Conservation (phyloP, 2,888 invertebrate species). For the Erebia palarica region DNA sequence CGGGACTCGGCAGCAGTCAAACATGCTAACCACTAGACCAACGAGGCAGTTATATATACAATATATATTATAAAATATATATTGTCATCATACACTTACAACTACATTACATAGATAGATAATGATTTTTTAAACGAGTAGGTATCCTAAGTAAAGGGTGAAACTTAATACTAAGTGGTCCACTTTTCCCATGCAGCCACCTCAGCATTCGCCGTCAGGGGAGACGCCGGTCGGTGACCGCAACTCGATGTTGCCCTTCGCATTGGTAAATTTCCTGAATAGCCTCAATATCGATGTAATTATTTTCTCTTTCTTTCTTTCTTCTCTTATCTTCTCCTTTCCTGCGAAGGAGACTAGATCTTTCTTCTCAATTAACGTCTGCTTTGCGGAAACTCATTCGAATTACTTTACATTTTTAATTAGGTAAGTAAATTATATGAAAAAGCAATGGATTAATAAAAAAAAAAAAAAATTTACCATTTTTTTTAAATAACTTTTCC, state of each 20-base stretch:
- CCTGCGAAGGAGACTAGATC: constrained; percentile 17
- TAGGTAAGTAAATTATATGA: no score
- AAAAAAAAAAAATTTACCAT: no score
- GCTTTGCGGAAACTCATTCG: constrained; percentile 53
- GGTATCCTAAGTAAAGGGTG: neutral
- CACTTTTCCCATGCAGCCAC: constrained; percentile 58
- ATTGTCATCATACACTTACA: no score
- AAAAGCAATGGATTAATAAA: no score
- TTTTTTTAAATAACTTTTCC: no score
- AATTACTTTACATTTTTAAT: neutral
- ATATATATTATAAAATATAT: no score
- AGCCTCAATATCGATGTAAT: constrained; percentile 80
- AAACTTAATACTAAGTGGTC: constrained; percentile 7
- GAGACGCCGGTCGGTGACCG: constrained; percentile 70
- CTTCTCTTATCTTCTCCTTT: neutral
- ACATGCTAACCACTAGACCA: no score
- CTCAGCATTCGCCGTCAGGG: constrained; percentile 73
- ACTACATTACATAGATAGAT: no score
- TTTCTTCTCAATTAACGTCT: constrained; percentile 43
- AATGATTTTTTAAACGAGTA: no score
- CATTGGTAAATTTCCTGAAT: constrained; percentile 81
- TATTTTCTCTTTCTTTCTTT: constrained; percentile 52
- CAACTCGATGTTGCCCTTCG: constrained; percentile 76
- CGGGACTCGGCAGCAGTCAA: no score
- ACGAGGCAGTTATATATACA: no score